phyloP scores from a whole-genome alignment of 2,888 invertebrate genomes.

The Leptopterna dolabrata region DNA sequence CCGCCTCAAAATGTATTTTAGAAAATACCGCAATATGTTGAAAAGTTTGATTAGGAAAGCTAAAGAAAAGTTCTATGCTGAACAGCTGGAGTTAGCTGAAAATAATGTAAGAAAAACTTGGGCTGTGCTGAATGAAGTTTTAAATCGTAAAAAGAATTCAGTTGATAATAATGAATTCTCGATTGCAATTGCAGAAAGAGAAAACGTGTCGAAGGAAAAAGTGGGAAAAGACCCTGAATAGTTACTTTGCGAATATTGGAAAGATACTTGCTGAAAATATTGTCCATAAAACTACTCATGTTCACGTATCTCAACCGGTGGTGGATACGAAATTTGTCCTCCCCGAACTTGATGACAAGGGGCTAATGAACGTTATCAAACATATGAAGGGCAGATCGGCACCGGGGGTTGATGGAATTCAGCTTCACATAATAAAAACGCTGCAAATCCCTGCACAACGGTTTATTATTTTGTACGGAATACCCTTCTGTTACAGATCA shows the following conservation, averaged over 20 bases:
- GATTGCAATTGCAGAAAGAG: not conserved
- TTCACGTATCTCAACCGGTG: not conserved
- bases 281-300: not conserved
- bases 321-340: not conserved
- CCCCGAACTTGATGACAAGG: not conserved
- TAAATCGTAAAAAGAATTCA: not conserved
- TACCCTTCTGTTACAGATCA: no score
- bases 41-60: not conserved
- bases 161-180: not conserved
- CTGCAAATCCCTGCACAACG: no score
- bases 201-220: not conserved
- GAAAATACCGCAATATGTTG: not conserved
- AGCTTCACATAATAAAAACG: not conserved
- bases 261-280: not conserved
- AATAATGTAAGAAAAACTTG: not conserved
- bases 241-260: not conserved
- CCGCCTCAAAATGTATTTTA: not conserved
- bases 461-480: no score
- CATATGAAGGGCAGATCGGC: conserved; percentile 1
- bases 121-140: not conserved
- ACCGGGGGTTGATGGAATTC: not conserved
- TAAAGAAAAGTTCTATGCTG: not conserved
- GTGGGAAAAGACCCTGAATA: not conserved
- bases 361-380: not conserved
- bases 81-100: not conserved